Conservation (phyloP, 2,888 invertebrate genomes). For the Oxycera nigricornis region DNA sequence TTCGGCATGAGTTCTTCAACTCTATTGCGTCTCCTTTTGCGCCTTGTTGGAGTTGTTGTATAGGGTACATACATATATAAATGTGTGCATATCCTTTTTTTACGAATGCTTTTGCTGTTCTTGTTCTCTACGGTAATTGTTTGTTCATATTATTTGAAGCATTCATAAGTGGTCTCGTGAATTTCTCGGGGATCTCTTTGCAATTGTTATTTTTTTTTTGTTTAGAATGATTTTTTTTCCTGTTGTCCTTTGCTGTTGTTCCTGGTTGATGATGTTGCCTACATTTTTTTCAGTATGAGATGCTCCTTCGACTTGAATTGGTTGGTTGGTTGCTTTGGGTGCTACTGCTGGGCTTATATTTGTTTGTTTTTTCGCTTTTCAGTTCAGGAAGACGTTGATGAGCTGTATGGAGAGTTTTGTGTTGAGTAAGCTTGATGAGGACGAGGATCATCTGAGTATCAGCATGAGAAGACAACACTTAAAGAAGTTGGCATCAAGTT, state of each 20-base stretch:
- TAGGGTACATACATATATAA: not conserved
- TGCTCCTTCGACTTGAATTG: constrained; percentile 15
- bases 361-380: constrained; percentile 11
- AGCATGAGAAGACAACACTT: constrained; percentile 25
- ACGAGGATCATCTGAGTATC: not conserved
- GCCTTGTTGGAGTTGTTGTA: constrained; percentile 1
- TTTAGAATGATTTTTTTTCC: not conserved
- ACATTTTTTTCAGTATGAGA: not conserved
- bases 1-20: not conserved
- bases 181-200: constrained; percentile 20
- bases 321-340: constrained; percentile 32
- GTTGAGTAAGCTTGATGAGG: not conserved
- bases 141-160: constrained; percentile 40
- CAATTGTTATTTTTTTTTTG: constrained; percentile 16
- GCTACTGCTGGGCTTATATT: constrained; percentile 2
- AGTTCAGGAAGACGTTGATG: constrained; percentile 27
- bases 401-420: not conserved
- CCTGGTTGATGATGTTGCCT: not conserved
- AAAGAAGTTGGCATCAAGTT: constrained; percentile 31
- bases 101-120: constrained; percentile 22
- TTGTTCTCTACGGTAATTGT: constrained; percentile 35
- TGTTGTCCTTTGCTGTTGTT: not conserved
- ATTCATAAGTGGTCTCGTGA: constrained; percentile 39
- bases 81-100: constrained; percentile 14
- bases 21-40: not conserved